Evolutionary conservation across 2,113 vertebrate species (phyloP), one percentile per base, ranked within the genome.

Genomic region (Dromaius novaehollandiae): DNA sequence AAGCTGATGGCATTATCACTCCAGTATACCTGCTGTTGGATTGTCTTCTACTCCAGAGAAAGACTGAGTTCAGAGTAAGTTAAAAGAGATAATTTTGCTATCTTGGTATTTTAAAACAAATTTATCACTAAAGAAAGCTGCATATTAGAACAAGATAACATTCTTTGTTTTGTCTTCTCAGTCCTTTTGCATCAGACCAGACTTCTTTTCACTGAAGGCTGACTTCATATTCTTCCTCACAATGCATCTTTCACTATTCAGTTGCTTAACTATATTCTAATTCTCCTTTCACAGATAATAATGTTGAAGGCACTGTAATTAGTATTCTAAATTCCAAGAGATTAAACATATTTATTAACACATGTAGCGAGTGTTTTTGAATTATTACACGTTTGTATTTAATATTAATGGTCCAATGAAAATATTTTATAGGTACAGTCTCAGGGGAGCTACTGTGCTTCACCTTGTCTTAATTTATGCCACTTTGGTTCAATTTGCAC

Each of bases 1-100:
- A 99, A 98, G 96, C 93, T 99, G 86, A 98, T 97, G 24, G 98
- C 98, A 38, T 97, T 99, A 81, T 99, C 99, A 4, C 97, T 99
- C 81, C 99, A 99, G 78, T 99, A 99, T 85, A 98, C 66, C 12
- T 96, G 95, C 96, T 99, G 99, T 83, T 99, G 99, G 99, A 82
- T 99, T 86, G 93, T 99, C 87, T 98, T 99, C 60, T 98, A 98
- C 96, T 98, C 97, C 65, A 98, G 97, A 70, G 96, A 98, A 93
- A 97, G 87, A 83, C 65, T 91, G 91, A 98, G 88, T 97, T 98
- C 93, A 94, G 96, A 97, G 98, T 99, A 97, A 96, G 98, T 98
- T 77, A 92, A 60, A 60, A 26, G 16, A 44, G 77, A 65, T 79
- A 75, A 2, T 91, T 95, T 32, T 58, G 50, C 83, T 96, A 22